phyloP scores from a whole-genome alignment of 2,113 vertebrate species.

The Etheostoma spectabile region DNA sequence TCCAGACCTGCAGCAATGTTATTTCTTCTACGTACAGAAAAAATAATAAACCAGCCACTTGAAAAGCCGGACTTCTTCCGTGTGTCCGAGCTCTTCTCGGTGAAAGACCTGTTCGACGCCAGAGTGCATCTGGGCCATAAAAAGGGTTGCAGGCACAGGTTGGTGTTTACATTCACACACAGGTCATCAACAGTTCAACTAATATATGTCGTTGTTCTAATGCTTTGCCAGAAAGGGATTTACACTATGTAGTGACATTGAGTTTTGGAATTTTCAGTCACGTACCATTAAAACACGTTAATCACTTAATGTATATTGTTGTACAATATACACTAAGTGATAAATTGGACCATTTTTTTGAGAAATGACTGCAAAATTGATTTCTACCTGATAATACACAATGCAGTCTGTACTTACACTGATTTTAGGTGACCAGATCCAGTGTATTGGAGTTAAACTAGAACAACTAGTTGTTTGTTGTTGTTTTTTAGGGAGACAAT shows the following conservation, averaged over 20 bases:
- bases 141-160: conserved; percentile 93
- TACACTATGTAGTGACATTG: background rate
- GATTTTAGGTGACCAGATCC: background rate
- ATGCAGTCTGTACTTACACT: background rate
- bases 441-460: background rate
- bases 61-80: conserved; percentile 90
- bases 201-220: background rate
- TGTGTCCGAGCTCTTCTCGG: conserved; percentile 89
- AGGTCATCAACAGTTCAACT: no score
- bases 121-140: conserved; percentile 96
- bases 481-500: no score
- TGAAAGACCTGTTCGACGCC: conserved; percentile 91
- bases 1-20: accelerated
- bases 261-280: background rate
- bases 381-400: background rate
- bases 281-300: no score
- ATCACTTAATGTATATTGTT: no score
- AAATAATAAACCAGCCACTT: conserved; percentile 83
- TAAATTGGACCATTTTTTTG: background rate
- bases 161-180: background rate
- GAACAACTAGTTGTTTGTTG: no score
- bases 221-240: background rate
- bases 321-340: no score
- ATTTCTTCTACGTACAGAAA: conserved; percentile 56
- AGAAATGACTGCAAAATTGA: background rate